Percentiles rank a stretch among this genome's conserved stretches.
Evolutionary conservation across 2,797 vertebrate species (phyloP).

Genomic region (Acrossocheilus wenchowensis): DNA sequence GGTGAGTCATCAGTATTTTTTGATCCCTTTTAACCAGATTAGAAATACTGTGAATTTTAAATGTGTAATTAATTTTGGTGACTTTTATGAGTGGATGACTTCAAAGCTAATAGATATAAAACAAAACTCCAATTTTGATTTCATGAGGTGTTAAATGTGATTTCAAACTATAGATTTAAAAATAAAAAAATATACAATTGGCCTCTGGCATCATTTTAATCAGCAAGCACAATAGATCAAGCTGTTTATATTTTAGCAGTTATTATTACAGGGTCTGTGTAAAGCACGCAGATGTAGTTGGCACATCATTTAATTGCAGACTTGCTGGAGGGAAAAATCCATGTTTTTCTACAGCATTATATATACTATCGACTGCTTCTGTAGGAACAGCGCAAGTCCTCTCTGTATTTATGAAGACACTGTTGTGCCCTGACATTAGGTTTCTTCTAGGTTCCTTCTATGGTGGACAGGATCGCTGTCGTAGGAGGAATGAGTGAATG

Average conservation of each 20-base stretch:
- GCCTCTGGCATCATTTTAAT: not conserved
- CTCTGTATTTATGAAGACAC: slow-evolving; percentile 39
- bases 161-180: not conserved
- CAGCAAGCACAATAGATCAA: not conserved
- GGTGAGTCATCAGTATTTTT: not conserved
- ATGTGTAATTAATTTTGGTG: not conserved
- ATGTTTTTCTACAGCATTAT: slow-evolving; percentile 24
- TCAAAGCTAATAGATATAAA: not conserved
- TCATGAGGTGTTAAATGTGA: not conserved
- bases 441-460: slow-evolving; percentile 51
- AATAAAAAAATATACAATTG: not conserved
- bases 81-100: not conserved
- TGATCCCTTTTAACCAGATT: not conserved
- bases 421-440: slow-evolving; percentile 42
- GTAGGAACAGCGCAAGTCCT: not conserved
- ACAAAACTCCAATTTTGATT: not conserved
- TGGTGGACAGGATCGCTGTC: slow-evolving; percentile 66
- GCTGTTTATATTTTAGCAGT: not conserved
- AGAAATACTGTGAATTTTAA: not conserved
- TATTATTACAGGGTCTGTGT: not conserved
- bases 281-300: not conserved
- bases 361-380: slow-evolving; percentile 11
- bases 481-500: slow-evolving; percentile 61
- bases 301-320: slow-evolving; percentile 4
- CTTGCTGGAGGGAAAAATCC: slow-evolving; percentile 15